These are phyloP conservation scores for Empidonax traillii DNA, from an alignment of 2,113 vertebrate genomes.

Conservation along the genomic window DNA sequence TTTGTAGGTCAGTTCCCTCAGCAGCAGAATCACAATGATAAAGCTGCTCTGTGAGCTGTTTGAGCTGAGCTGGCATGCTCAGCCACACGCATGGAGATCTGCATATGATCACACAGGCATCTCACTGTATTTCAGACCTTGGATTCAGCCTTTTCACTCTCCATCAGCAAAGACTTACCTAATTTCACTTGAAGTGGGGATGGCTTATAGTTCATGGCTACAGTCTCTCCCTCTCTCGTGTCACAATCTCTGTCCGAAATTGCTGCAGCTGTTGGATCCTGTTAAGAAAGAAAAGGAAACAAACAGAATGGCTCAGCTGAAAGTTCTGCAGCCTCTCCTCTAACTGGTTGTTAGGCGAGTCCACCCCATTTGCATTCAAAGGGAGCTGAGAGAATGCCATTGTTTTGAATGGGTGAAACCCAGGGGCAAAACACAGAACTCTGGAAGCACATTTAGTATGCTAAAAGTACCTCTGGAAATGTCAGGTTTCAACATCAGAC, in stretches of 20 bases:
- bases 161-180: slow-evolving; percentile 78
- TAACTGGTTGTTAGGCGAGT: fast-evolving
- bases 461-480: not conserved
- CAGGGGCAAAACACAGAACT: not conserved
- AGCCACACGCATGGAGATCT: fast-evolving
- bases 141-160: not conserved
- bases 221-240: slow-evolving; percentile 87
- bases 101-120: fast-evolving
- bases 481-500: not conserved
- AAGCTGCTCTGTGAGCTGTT: not conserved
- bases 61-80: not conserved
- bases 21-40: not conserved
- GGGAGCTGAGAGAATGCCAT: not conserved
- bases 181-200: slow-evolving; percentile 95
- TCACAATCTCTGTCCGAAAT: slow-evolving; percentile 86
- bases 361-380: not conserved
- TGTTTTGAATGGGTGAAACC: not conserved
- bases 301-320: not conserved
- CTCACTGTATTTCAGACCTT: not conserved
- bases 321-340: not conserved
- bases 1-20: not conserved
- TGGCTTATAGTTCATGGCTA: slow-evolving; percentile 96
- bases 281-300: slow-evolving; percentile 43
- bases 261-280: slow-evolving; percentile 89
- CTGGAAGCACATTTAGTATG: not conserved